Percentiles rank a stretch among this genome's conserved stretches.
phyloP scores from a whole-genome alignment of 1,140 invertebrate genomes.

The Andricus grossulariae region DNA sequence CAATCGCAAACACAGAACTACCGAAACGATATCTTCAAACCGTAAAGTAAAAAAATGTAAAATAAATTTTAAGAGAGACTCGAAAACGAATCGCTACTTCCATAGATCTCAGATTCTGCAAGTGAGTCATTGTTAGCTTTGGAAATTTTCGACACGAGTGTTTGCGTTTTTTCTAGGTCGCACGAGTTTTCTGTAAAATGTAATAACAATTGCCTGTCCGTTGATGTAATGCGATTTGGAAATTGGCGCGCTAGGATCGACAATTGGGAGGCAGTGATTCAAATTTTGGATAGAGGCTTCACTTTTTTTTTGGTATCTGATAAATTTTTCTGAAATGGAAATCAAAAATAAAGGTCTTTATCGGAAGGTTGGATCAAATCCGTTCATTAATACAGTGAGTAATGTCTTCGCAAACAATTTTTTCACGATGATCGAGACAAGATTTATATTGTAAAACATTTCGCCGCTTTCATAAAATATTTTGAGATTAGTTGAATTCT shows the following conservation, averaged over 20 bases:
- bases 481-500: background rate
- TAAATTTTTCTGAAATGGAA: background rate
- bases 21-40: background rate
- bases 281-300: background rate
- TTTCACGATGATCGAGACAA: background rate
- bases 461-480: background rate
- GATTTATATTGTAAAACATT: background rate
- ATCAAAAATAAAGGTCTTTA: too few relatives aligned
- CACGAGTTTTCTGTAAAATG: background rate
- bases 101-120: conserved; percentile 4
- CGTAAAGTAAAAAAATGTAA: background rate
- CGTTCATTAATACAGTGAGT: background rate
- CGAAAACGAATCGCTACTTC: conserved; percentile 4
- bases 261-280: background rate
- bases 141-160: background rate
- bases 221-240: conserved; percentile 1
- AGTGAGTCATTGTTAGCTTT: background rate
- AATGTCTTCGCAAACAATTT: background rate
- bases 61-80: background rate
- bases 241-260: background rate
- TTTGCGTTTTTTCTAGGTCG: conserved; percentile 1
- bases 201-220: background rate
- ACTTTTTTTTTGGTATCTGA: background rate
- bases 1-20: background rate
- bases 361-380: background rate